Percentiles rank a stretch among this genome's conserved stretches.
phyloP scores from a whole-genome alignment of 2,888 invertebrate species.

The Drosophila longiperda region DNA sequence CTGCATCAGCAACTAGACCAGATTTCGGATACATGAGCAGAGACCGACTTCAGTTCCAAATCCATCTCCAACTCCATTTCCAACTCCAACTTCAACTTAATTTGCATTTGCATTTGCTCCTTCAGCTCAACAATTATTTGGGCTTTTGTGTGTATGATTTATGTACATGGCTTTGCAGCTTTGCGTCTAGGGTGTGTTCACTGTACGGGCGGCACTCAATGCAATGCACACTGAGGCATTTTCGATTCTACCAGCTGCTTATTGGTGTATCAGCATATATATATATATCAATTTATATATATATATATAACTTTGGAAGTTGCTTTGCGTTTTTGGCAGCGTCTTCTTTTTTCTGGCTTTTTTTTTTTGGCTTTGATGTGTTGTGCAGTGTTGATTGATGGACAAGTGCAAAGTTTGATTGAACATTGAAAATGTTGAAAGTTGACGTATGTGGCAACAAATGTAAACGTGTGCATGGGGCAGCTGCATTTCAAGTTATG shows the following conservation, averaged over 20 bases:
- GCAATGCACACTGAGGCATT: slow-evolving; percentile 17
- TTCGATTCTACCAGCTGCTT: slow-evolving; percentile 21
- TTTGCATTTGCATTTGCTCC: slow-evolving; percentile 7
- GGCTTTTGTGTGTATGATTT: slow-evolving; percentile 66
- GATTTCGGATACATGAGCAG: neutral
- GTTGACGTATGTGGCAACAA: slow-evolving; percentile 20
- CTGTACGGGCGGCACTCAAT: slow-evolving; percentile 19
- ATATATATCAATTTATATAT: neutral
- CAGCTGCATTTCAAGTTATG: slow-evolving; percentile 22
- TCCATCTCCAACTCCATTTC: neutral
- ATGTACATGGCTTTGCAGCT: slow-evolving; percentile 37
- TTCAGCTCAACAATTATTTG: slow-evolving; percentile 71
- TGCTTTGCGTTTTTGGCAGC: slow-evolving; percentile 52
- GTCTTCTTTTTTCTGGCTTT: slow-evolving; percentile 22
- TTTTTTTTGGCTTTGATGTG: slow-evolving; percentile 67
- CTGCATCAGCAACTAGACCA: slow-evolving; percentile 28
- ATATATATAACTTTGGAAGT: slow-evolving; percentile 23
- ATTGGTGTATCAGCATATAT: neutral
- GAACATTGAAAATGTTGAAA: slow-evolving; percentile 50
- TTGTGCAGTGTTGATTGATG: slow-evolving; percentile 64
- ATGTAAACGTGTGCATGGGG: slow-evolving; percentile 7
- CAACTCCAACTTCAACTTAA: neutral
- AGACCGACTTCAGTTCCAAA: neutral
- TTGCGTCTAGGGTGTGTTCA: slow-evolving; percentile 29
- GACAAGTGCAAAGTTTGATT: slow-evolving; percentile 73